Evolutionary conservation across 2,113 vertebrate species (phyloP).

Genomic region (Ptychochromis oligacanthus): DNA sequence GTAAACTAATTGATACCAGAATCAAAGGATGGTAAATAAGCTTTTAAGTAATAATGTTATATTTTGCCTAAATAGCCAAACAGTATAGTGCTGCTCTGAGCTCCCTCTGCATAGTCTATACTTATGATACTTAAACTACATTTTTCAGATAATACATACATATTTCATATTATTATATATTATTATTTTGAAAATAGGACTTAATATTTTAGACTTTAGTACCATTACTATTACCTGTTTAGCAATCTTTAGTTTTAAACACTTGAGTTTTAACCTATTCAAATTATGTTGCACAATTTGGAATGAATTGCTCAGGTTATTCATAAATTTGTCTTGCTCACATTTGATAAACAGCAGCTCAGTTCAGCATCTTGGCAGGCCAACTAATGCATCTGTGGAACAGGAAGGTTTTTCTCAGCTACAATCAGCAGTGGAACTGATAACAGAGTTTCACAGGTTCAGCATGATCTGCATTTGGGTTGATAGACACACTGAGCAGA

Average conservation of each 20-base stretch:
- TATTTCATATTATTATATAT: background rate
- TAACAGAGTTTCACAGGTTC: slow-evolving; percentile 27
- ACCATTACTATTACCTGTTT: background rate
- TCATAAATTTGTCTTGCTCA: background rate
- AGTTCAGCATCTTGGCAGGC: background rate
- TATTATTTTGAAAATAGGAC: background rate
- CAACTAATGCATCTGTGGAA: slow-evolving; percentile 47
- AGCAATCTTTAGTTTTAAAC: background rate
- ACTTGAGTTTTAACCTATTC: accelerated
- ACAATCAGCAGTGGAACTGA: slow-evolving; percentile 43
- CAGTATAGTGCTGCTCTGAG: background rate
- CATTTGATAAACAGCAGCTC: background rate
- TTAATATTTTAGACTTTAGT: background rate
- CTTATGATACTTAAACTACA: background rate
- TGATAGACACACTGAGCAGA: slow-evolving; percentile 2
- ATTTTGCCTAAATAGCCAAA: background rate
- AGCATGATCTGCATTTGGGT: background rate
- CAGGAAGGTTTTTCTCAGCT: slow-evolving; percentile 64
- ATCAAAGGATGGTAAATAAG: too few relatives aligned
- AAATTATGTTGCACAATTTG: background rate
- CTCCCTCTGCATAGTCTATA: background rate
- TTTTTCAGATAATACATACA: background rate
- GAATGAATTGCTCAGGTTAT: background rate
- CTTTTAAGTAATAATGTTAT: too few relatives aligned
- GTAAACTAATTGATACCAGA: too few relatives aligned